phyloP scores from a whole-genome alignment of 2,113 vertebrate genomes.

The Ranitomeya variabilis region DNA sequence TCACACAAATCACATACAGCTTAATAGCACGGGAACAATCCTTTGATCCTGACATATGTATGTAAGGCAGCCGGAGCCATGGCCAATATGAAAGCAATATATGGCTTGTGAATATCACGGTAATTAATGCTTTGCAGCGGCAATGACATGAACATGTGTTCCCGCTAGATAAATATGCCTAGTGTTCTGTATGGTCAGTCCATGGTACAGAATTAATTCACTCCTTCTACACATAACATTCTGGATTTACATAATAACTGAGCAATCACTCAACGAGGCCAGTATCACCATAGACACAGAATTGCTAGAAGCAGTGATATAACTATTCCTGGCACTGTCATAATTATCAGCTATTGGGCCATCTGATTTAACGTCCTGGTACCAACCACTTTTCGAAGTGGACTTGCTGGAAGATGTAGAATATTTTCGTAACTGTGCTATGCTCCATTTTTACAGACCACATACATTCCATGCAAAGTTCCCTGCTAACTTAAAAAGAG shows the following conservation, averaged over 20 bases:
- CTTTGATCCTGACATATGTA: conserved; percentile 37
- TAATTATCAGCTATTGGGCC: no score
- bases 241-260: neutral
- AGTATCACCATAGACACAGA: neutral
- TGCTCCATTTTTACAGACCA: no score
- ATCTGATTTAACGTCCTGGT: no score
- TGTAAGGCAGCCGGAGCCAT: neutral
- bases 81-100: conserved; percentile 6
- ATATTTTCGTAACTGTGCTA: no score
- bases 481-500: no score
- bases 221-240: neutral
- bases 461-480: no score
- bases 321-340: neutral
- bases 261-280: neutral
- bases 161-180: conserved; percentile 21
- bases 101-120: conserved; percentile 14
- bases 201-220: neutral
- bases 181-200: neutral
- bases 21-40: conserved; percentile 5
- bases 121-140: conserved; percentile 35
- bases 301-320: neutral
- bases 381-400: no score
- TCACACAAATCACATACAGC: neutral
- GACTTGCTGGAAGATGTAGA: no score
- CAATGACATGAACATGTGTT: conserved; percentile 32